phyloP scores from a whole-genome alignment of 2,797 vertebrate genomes.

The Neoniphon sammara region DNA sequence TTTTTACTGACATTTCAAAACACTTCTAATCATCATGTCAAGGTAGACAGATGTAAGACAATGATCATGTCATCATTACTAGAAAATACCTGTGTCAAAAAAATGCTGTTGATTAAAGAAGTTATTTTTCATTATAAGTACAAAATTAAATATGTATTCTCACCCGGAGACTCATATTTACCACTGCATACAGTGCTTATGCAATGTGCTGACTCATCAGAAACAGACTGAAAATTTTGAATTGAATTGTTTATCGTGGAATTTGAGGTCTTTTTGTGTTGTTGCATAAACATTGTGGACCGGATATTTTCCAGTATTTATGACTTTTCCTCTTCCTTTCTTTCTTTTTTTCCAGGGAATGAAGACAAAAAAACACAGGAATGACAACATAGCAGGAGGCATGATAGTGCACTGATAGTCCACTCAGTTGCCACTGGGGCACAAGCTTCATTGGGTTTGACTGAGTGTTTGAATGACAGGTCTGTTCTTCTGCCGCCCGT shows the following conservation, averaged over 20 bases:
- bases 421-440: conserved; percentile 30
- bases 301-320: neutral
- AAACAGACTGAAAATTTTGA: neutral
- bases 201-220: neutral
- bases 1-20: conserved; percentile 12
- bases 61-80: too few species aligned
- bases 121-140: too few species aligned
- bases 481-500: conserved; percentile 44
- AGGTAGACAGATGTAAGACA: neutral
- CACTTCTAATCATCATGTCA: too few species aligned
- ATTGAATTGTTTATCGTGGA: neutral
- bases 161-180: too few species aligned
- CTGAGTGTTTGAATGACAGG: conserved; percentile 55
- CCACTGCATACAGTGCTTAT: too few species aligned
- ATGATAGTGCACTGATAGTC: conserved; percentile 30
- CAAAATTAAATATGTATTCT: too few species aligned
- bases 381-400: conserved; percentile 10
- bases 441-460: conserved; percentile 41
- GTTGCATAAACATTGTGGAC: neutral
- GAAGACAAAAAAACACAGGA: neutral
- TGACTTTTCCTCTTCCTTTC: neutral
- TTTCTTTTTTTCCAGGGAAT: neutral
- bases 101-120: too few species aligned
- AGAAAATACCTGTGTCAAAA: too few species aligned
- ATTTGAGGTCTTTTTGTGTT: neutral